Base-by-base conservation (phyloP, 2,113 vertebrate species). In the Podarcis cretensis region DNA sequence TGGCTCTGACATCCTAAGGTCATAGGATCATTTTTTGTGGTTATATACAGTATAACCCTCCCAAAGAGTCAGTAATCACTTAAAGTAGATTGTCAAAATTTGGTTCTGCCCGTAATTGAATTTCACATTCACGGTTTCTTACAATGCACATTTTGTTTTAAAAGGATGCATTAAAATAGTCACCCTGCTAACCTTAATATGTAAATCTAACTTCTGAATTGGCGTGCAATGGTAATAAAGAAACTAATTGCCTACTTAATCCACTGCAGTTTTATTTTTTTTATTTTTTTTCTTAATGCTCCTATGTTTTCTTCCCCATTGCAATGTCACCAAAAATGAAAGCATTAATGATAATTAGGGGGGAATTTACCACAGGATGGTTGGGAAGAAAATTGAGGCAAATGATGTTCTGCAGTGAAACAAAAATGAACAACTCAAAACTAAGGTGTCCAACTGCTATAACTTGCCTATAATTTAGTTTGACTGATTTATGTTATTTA, bases 271-370 rank as follows among this genome's bases (percentile, higher is more conserved):
- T 74, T 59, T 85, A 27, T 37, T 65, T 14, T 77, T 79, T 63
- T 48, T 4, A 0, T 9, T 48, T 10, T 69, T 77, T 21, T 2
- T 65, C 73, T 81, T 90, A 5, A 8, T 88, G 65, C 30, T 66
- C 14, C 0, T 71, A 1, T 3, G 66, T 12, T 59, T 87, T 68
- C 1, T 77, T 37, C 84, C 79, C 54, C 32, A 18, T 79, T 65
- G 2, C 81, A 73, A 57, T 76, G n/a, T 82, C n/a, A 85, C 85
- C n/a, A 14, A 83, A 71, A 89, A 84, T 68, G 63, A 90, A 83
- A 83, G 65, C 30, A 71, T 83, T 90, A 85, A 77, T 40, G 35
- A 10, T 81, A 16, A 90, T 13, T 6, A 87, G 32, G 81, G 65
- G 6, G 80, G 0, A 0, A 27, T 80, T 90, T 87, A 54, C 1